A percentile compares a stretch with the other conserved stretches of the same genome.
Conservation (phyloP, 2,888 invertebrate genomes). For the Acrocyrtus sp. region DNA sequence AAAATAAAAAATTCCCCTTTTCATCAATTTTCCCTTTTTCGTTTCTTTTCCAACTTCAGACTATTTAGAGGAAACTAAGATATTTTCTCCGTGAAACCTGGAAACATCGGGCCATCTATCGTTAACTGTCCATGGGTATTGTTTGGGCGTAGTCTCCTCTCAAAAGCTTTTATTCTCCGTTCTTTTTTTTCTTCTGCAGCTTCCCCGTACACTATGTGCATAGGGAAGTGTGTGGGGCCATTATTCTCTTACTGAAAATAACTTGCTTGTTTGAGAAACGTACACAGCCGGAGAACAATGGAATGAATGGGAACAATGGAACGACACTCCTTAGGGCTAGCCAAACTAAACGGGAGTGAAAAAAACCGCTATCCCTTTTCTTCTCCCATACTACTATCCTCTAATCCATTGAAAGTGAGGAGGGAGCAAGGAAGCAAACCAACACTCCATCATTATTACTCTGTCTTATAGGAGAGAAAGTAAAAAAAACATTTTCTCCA, state of each 20-base stretch:
- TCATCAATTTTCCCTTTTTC: slow-evolving; percentile 37
- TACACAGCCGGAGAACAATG: slow-evolving; percentile 3
- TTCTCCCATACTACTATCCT: background rate
- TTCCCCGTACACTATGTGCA: too few species aligned
- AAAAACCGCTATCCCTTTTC: slow-evolving; percentile 2
- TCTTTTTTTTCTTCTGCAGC: background rate
- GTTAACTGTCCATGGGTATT: slow-evolving; percentile 24
- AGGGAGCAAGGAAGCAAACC: slow-evolving; percentile 16
- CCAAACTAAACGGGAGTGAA: too few species aligned
- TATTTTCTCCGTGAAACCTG: too few species aligned
- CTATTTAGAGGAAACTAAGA: too few species aligned
- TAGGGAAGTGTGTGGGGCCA: slow-evolving; percentile 20
- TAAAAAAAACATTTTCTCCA: background rate
- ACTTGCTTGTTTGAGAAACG: too few species aligned
- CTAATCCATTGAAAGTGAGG: slow-evolving; percentile 16
- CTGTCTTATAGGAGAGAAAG: slow-evolving; percentile 13
- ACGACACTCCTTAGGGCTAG: slow-evolving; percentile 15
- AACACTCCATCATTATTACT: slow-evolving; percentile 41
- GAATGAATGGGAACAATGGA: slow-evolving; percentile 35
- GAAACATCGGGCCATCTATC: slow-evolving; percentile 24
- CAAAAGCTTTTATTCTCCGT: background rate
- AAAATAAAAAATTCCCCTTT: slow-evolving; percentile 16
- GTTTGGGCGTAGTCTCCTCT: background rate
- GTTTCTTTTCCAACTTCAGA: slow-evolving; percentile 13
- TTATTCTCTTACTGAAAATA: slow-evolving; percentile 8